Percentiles rank a stretch among this genome's conserved stretches.
These are phyloP conservation scores for Ibidorhyncha struthersii DNA, from an alignment of 2,113 vertebrate species.

Conservation along the genomic window DNA sequence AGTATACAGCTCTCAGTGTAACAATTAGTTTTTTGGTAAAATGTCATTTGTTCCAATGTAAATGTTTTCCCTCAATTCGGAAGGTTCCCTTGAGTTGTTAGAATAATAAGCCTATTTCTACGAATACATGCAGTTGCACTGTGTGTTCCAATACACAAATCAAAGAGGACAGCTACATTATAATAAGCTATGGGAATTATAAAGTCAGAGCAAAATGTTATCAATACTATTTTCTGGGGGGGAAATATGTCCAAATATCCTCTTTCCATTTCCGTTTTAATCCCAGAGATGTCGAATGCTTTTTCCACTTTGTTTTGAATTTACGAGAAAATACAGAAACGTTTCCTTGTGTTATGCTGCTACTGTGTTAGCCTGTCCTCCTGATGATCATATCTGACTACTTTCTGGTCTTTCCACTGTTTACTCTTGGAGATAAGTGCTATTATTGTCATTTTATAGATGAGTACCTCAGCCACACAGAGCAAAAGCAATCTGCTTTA, in stretches of 20 bases:
- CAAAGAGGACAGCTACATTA: constrained; percentile 56
- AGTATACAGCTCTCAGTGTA: constrained; percentile 75
- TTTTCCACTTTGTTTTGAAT: constrained; percentile 34
- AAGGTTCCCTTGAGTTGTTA: constrained; percentile 79
- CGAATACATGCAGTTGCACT: constrained; percentile 54
- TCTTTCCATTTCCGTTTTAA: constrained; percentile 45
- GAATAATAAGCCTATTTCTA: constrained; percentile 71
- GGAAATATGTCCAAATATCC: constrained; percentile 28
- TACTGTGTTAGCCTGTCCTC: neutral
- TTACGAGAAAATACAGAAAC: neutral
- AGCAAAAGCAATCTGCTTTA: neutral
- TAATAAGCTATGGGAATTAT: constrained; percentile 45
- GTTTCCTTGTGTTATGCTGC: neutral
- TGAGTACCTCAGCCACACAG: neutral
- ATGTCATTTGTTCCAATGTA: constrained; percentile 82
- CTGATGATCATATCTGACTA: neutral
- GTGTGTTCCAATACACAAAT: constrained; percentile 59
- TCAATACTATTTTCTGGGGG: constrained; percentile 48
- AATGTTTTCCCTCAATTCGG: constrained; percentile 79
- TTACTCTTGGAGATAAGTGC: neutral
- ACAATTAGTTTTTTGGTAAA: constrained; percentile 80
- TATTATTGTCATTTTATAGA: neutral
- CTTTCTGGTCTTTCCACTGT: neutral
- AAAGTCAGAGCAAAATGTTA: constrained; percentile 35
- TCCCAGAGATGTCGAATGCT: neutral